Base-by-base conservation (phyloP, 2,113 vertebrate species). In the Bucco capensis region DNA sequence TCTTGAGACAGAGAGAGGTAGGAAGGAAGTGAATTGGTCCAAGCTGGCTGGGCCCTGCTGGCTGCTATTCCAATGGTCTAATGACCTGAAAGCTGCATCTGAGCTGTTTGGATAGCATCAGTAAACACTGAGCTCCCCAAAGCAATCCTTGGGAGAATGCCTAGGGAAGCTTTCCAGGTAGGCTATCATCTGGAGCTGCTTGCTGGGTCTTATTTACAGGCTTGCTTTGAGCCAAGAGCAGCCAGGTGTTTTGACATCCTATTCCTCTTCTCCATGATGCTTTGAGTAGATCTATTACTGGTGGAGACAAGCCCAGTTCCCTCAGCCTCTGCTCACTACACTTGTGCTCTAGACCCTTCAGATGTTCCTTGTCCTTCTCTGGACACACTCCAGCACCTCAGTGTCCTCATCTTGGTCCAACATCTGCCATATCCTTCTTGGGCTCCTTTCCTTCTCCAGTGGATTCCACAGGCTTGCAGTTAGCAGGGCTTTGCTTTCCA, bases 51-150 rank as follows among this genome's bases (percentile, higher is more conserved):
- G 27, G 23, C 57, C 23, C 50, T 46, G 17, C 61, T 87, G 73
- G 42, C 64, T 89, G 27, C 83, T 82, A 37, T 37, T 82, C 21
- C 60, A 83, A 88, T 54, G 58, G 53, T 46, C 74, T 72, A 73
- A 77, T 78, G 81, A 83, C 24, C 74, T 80, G 90, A 87, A 87
- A 85, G 81, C 87, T 89, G 46, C 40, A 85, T 92, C 74, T 85
- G 35, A 35, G 16, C 30, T 72, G 56, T 51, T 92, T 82, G 86
- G 87, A 38, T 87, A 78, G 64, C 15, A 17, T 57, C 56, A 53
- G 56, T 70, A 92, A 96, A 81, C 65, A 44, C 14, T 51, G 58
- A 40, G 62, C 42, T 83, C 50, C 58, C 50, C 19, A 66, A 83
- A 86, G 61, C 60, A 82, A 4, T 82, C 46, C 46, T 25, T 37